Conservation (phyloP, 2,888 invertebrate species). For the Ectobius pallidus region DNA sequence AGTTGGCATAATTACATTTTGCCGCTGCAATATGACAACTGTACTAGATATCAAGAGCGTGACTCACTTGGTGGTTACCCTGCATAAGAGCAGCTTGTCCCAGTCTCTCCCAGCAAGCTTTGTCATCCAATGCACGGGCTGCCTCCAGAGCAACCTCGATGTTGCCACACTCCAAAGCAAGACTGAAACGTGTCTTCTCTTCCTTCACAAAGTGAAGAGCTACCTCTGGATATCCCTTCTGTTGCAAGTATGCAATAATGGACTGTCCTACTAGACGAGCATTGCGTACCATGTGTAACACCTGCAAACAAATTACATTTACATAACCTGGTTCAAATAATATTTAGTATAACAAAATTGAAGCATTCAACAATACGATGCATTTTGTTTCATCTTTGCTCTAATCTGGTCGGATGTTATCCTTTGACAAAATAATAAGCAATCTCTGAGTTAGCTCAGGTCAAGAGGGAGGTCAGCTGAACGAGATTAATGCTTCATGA, state of each 20-base stretch:
- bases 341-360: no score
- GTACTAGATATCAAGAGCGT: no score
- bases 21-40: no score
- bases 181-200: constrained; percentile 91
- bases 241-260: constrained; percentile 97
- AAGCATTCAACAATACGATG: no score
- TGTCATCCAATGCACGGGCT: constrained; percentile 92
- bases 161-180: constrained; percentile 97
- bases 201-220: constrained; percentile 99
- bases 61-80: constrained; percentile 81
- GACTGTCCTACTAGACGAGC: constrained; percentile 97
- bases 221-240: constrained; percentile 98
- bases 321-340: no score
- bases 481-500: no score
- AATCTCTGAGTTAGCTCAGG: no score
- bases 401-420: no score
- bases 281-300: constrained; percentile 88
- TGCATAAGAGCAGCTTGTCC: constrained; percentile 92
- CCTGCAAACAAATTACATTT: constrained; percentile 53
- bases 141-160: constrained; percentile 97
- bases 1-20: no score
- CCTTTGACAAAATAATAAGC: no score
- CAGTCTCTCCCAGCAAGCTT: constrained; percentile 92
- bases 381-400: no score
- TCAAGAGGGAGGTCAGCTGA: no score